Base-by-base conservation (phyloP, 1,140 invertebrate species). In the Gyrodactylus bullatarudis region DNA sequence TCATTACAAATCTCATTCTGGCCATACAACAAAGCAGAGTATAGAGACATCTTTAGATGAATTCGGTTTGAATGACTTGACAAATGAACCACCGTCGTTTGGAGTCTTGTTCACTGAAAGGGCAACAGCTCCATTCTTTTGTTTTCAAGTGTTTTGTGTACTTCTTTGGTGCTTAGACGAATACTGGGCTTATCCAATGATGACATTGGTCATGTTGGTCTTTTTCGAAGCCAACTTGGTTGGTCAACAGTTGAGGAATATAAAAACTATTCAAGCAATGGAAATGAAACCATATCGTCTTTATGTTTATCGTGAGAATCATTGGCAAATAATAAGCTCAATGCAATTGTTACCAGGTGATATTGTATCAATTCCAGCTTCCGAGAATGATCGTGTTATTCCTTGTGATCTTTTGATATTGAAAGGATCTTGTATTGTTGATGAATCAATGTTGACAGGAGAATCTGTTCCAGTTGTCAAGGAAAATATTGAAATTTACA, bases 251-350 rank as follows among this genome's bases (percentile, higher is more conserved):
- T 78, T 98, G 1, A 83, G 88, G 76, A 98, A 99, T 79, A 94
- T 99, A 89, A 86, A 89, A n/a, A 92, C 96, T 82, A 97, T 99
- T 76, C 84, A 93, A n/a, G 92, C 95, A 83, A 98, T 99, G 94
- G 94, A 93, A 21, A 97, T 93, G 76, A 93, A 93, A 81, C 90
- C 92, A 0, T 94, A 93, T 78, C 84, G 72, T 23, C 71, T 79
- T 34, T 78, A 92, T 85, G 91, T 89, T 0, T 95, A 96, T 78
- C 85, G 95, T 76, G 89, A 89, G 78, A 85, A 88, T 77, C 86
- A 89, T 79, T 99, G 95, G 95, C 84, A 89, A 68, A 85, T 85
- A 70, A 85, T 96, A 34, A 83, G 86, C 74, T 89, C 87, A 75
- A 86, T 91, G 81, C 87, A 94, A 77, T 81, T 99, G 25, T 81